Percentiles rank a stretch among this genome's conserved stretches.
Conservation (phyloP, 2,888 invertebrate genomes). For the Macrosoma leucophasiata region DNA sequence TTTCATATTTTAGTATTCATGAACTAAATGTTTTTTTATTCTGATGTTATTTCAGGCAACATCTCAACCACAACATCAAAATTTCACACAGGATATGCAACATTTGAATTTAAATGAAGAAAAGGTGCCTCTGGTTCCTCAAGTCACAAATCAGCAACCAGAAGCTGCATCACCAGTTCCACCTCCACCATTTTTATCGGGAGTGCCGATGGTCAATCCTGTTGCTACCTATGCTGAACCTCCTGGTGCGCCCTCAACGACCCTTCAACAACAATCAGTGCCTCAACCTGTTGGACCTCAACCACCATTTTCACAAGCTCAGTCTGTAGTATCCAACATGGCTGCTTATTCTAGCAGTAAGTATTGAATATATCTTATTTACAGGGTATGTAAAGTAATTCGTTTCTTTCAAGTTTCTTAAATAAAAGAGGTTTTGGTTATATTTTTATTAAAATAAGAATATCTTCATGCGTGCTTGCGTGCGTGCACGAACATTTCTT, state of each 20-base stretch:
- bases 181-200: slow-evolving; percentile 65
- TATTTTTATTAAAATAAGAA: too few species aligned
- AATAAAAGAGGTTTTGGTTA: too few species aligned
- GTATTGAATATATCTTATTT: slow-evolving; percentile 29
- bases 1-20: too few species aligned
- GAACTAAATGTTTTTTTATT: too few species aligned
- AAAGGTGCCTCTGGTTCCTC: slow-evolving; percentile 41
- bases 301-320: slow-evolving; percentile 44
- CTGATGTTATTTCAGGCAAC: slow-evolving; percentile 47
- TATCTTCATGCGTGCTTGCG: too few species aligned
- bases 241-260: slow-evolving; percentile 20
- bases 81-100: slow-evolving; percentile 40
- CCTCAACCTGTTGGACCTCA: slow-evolving; percentile 30
- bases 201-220: slow-evolving; percentile 71
- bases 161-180: slow-evolving; percentile 30
- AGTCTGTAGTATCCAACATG: slow-evolving; percentile 64
- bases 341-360: slow-evolving; percentile 69
- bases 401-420: too few species aligned
- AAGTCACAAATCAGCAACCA: slow-evolving; percentile 31
- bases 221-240: too few species aligned
- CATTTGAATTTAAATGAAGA: slow-evolving; percentile 48
- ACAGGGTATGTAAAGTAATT: too few species aligned
- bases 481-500: too few species aligned
- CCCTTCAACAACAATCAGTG: slow-evolving; percentile 27
- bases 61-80: slow-evolving; percentile 36